Base-by-base conservation (phyloP, 2,113 vertebrate genomes). In the Lycocorax pyrrhopterus region DNA sequence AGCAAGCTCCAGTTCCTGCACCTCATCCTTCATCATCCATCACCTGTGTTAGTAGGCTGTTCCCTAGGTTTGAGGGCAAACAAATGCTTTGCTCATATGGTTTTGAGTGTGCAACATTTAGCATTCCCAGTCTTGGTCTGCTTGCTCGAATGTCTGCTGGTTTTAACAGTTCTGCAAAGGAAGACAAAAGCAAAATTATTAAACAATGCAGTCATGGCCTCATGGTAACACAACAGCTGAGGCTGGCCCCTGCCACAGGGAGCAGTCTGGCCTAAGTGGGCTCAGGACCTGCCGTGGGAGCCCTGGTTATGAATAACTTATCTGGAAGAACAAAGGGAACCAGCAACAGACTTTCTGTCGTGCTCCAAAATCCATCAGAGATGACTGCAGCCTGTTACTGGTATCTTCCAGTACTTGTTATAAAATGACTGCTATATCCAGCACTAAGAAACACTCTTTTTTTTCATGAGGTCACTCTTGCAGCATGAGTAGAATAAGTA, bases 261-360 rank as follows among this genome's bases (percentile, higher is more conserved):
- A 76, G 53, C 49, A 60, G 60, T 72, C 37, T 29, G 59, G 41
- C 49, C 30, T 15, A 26, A 59, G 49, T 9, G 5, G 62, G 62
- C 41, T 72, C 69, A 59, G 47, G 60, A 67, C 52, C 22, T 53
- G 41, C 51, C 0, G 0, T n/a, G n/a, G 11, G 43, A 59, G 11
- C 30, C 55, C 22, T 12, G 4, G 22, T 71, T 84, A 32, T 12
- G 60, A 41, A 7, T 30, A 64, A 68, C 13, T 44, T 32, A 21
- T 8, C 16, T n/a, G 23, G 35, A 87, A 62, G 35, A 55, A 55
- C 32, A 68, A 69, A 75, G 27, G 46, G 55, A 69, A 56, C 13
- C 41, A 66, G 20, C 32, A 83, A 39, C 43, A 64, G 78, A 60
- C 14, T 78, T 71, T 72, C 64, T 74, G 51, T 58, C 0, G 0